Conservation (phyloP, 2,797 vertebrate species). For the Coregonus sp. region DNA sequence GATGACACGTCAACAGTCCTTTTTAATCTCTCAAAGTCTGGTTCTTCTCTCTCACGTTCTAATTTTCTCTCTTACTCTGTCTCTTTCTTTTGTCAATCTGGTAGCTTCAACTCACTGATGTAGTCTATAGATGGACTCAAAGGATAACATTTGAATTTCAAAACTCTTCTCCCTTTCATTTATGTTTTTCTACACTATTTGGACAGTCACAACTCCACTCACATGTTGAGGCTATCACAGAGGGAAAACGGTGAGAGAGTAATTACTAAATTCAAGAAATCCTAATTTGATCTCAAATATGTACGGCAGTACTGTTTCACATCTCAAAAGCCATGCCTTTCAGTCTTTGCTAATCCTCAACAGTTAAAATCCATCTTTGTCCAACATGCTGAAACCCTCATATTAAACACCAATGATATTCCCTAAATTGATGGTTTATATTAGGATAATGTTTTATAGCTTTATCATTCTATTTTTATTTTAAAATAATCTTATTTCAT, state of each 20-base stretch:
- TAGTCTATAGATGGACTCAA: neutral
- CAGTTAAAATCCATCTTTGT: constrained; percentile 49
- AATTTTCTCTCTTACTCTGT: no score
- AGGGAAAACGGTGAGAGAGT: neutral
- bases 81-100: no score
- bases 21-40: neutral
- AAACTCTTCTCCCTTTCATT: neutral
- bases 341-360: constrained; percentile 42
- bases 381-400: constrained; percentile 2
- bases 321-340: constrained; percentile 22
- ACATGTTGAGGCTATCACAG: constrained; percentile 12
- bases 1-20: constrained; percentile 17
- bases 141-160: neutral
- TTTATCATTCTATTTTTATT: no score
- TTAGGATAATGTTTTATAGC: no score
- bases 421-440: no score
- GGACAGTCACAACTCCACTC: constrained; percentile 7
- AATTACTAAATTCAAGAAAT: constrained; percentile 4
- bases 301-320: neutral
- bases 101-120: neutral
- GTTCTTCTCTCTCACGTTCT: neutral
- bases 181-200: neutral
- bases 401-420: no score
- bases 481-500: no score
- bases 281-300: constrained; percentile 28